phyloP scores from a whole-genome alignment of 2,797 vertebrate species.

The Furcifer pardalis region DNA sequence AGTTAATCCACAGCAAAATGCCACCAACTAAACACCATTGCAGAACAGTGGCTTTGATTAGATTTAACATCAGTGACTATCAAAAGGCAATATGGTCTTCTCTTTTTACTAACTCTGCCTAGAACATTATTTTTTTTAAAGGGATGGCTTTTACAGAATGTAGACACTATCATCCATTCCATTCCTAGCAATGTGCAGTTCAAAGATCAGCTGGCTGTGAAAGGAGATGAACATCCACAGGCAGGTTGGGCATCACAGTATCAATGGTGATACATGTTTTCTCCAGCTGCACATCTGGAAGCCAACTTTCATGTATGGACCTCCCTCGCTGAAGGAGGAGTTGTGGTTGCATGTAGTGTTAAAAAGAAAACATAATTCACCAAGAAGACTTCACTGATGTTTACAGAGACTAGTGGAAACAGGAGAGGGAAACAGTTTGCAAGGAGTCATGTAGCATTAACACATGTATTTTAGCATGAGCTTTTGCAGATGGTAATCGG shows the following conservation, averaged over 20 bases:
- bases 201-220: not conserved
- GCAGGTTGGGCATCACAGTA: not conserved
- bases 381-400: not conserved
- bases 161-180: not conserved
- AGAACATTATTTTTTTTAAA: not conserved
- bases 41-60: not conserved
- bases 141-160: no score
- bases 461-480: no score
- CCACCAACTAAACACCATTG: not conserved
- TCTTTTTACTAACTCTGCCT: not conserved
- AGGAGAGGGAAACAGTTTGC: no score
- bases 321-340: not conserved
- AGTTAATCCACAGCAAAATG: slow-evolving; percentile 17
- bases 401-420: not conserved
- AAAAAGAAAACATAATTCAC: not conserved
- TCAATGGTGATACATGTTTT: not conserved
- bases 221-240: not conserved
- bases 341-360: not conserved
- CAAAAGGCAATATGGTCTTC: not conserved
- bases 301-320: not conserved
- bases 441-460: no score
- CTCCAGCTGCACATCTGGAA: not conserved
- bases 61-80: not conserved
- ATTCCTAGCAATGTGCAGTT: no score
- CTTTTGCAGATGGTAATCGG: no score